Percentiles rank a stretch among this genome's conserved stretches.
Evolutionary conservation across 2,797 vertebrate species (phyloP).

Genomic region (Cygnus olor): DNA sequence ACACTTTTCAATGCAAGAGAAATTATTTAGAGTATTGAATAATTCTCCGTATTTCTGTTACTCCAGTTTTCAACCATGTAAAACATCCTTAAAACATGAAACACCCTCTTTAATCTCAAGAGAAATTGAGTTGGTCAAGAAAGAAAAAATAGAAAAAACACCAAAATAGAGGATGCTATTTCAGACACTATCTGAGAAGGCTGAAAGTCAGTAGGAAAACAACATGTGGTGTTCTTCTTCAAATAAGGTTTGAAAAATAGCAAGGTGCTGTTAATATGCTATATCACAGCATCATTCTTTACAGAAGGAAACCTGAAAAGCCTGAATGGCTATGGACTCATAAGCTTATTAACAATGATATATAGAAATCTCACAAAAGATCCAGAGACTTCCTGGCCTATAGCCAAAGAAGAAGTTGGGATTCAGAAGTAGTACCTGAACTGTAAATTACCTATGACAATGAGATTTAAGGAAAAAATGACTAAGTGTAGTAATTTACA

Average conservation of each 20-base stretch:
- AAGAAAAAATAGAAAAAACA: not conserved
- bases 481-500: not conserved
- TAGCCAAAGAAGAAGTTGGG: not conserved
- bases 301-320: conserved; percentile 27
- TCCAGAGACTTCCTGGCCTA: not conserved
- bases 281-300: conserved; percentile 16
- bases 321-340: not conserved
- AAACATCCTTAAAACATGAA: conserved; percentile 5
- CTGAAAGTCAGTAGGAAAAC: not conserved
- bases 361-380: conserved; percentile 25
- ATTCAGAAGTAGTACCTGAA: conserved; percentile 29
- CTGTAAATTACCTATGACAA: not conserved
- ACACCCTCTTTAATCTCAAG: not conserved
- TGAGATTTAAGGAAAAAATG: not conserved
- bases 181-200: not conserved
- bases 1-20: not conserved
- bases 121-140: not conserved
- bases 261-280: conserved; percentile 17
- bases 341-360: not conserved
- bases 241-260: conserved; percentile 32
- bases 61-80: not conserved
- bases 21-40: conserved; percentile 32
- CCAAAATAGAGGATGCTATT: not conserved
- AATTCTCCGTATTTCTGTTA: conserved; percentile 12
- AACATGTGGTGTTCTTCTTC: not conserved